Conservation (phyloP, 53 echinoderm and acorn worm genomes). For the Zoroaster sp. region DNA sequence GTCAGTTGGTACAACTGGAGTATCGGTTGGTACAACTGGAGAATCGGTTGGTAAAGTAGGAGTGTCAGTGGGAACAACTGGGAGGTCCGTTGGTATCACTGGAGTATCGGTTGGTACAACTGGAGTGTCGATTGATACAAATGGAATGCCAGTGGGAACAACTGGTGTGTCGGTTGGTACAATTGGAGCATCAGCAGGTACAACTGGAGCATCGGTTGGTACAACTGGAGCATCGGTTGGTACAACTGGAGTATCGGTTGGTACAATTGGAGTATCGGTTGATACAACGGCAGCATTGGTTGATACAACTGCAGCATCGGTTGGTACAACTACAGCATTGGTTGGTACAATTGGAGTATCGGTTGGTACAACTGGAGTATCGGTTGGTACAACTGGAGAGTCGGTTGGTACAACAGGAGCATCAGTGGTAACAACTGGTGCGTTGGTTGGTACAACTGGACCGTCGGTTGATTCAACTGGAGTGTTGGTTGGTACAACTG, state of each 20-base stretch:
- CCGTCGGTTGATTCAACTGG: background rate
- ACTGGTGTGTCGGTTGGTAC: background rate
- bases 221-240: background rate
- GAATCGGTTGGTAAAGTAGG: background rate
- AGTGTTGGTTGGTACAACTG: background rate
- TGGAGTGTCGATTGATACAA: background rate
- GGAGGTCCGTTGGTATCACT: background rate
- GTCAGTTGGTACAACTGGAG: background rate
- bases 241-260: background rate
- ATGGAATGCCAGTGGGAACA: background rate
- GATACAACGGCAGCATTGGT: background rate
- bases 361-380: background rate
- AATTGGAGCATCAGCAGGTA: background rate
- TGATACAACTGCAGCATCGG: background rate
- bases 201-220: background rate
- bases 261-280: background rate
- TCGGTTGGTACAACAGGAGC: conserved; percentile 1
- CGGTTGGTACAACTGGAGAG: background rate
- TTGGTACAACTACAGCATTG: background rate
- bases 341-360: background rate
- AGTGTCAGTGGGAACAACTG: background rate
- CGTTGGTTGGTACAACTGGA: background rate
- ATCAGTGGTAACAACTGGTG: background rate
- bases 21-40: background rate
- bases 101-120: background rate